phyloP scores from a whole-genome alignment of 2,888 invertebrate species.

The Caenorhabditis uteleia region DNA sequence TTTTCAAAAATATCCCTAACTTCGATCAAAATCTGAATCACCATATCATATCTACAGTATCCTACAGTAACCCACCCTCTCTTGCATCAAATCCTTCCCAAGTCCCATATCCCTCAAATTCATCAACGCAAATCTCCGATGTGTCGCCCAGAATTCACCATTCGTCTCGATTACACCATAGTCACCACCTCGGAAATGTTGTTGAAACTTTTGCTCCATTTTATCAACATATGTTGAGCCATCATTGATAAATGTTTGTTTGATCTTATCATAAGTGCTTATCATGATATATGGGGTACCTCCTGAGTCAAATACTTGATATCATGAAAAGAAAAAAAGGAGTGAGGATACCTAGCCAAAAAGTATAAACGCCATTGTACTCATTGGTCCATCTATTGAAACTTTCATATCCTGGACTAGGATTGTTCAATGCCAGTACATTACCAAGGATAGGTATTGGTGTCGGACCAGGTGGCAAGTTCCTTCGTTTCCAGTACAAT shows the following conservation, averaged over 20 bases:
- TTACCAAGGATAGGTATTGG: constrained; percentile 40
- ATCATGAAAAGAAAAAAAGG: not conserved
- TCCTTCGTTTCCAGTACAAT: constrained; percentile 12
- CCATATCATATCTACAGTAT: not conserved
- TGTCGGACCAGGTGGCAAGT: constrained; percentile 12
- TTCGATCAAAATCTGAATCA: constrained; percentile 25
- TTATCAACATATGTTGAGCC: constrained; percentile 35
- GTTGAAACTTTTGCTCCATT: constrained; percentile 6
- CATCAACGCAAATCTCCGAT: constrained; percentile 28
- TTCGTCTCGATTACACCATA: constrained; percentile 35
- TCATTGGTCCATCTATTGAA: constrained; percentile 23
- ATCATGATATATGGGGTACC: constrained; percentile 28
- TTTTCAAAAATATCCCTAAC: constrained; percentile 27
- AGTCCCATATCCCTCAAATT: constrained; percentile 28
- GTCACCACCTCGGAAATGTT: constrained; percentile 17
- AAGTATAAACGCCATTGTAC: constrained; percentile 38
- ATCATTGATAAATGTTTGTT: constrained; percentile 44
- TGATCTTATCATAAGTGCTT: constrained; percentile 23
- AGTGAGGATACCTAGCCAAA: constrained; percentile 32
- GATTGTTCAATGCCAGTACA: constrained; percentile 11
- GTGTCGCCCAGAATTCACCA: constrained; percentile 34
- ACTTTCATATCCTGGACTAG: constrained; percentile 32
- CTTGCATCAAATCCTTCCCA: constrained; percentile 36
- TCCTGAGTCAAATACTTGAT: constrained; percentile 1
- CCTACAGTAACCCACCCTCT: not conserved